phyloP scores from a whole-genome alignment of 2,797 vertebrate species.

The Rhinichthys osculus region DNA sequence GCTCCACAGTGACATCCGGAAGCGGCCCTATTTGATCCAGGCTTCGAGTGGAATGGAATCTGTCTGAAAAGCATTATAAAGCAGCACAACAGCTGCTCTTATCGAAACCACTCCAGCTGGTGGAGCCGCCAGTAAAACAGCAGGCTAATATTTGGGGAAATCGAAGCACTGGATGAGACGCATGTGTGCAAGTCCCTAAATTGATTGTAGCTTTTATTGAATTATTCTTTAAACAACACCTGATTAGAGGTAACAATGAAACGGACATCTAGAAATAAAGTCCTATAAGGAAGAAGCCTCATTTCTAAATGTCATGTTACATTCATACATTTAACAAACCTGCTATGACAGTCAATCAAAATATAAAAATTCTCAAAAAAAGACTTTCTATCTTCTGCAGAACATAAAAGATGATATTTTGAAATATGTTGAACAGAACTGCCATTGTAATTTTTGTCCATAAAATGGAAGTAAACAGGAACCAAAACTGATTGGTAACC shows the following conservation, averaged over 20 bases:
- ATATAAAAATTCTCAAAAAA: neutral
- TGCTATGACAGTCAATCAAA: neutral
- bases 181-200: neutral
- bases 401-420: neutral
- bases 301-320: neutral
- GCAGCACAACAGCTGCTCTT: slow-evolving; percentile 8
- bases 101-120: neutral
- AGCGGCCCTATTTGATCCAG: neutral
- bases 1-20: neutral
- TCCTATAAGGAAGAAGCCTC: neutral
- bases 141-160: slow-evolving; percentile 13
- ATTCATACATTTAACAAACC: neutral
- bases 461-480: neutral
- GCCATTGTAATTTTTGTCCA: neutral
- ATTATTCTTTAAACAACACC: neutral
- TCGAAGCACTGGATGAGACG: neutral
- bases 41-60: slow-evolving; percentile 9
- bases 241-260: neutral
- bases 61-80: slow-evolving; percentile 22
- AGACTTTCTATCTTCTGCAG: neutral
- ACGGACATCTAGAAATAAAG: neutral
- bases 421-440: neutral
- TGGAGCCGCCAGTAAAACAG: neutral
- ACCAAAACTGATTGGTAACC: neutral
- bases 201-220: neutral